These are phyloP conservation scores for Cataglyphis livida DNA, from an alignment of 2,888 invertebrate genomes.

Conservation along the genomic window DNA sequence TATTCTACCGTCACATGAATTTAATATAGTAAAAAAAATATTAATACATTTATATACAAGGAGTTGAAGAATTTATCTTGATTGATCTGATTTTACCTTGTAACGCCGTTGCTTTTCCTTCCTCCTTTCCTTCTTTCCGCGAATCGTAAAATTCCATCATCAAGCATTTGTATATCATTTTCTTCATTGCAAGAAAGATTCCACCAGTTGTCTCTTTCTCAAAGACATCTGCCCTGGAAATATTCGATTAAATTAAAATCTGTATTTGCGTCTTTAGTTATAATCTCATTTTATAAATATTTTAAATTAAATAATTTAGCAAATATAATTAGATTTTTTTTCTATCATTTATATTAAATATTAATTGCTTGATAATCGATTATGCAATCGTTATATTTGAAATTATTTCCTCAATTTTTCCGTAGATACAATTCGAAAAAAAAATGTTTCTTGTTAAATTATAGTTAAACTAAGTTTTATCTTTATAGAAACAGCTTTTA, in stretches of 20 bases:
- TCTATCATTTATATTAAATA: background rate
- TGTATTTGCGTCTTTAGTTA: background rate
- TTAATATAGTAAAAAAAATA: background rate
- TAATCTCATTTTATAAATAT: background rate
- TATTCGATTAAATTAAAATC: background rate
- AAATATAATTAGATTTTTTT: background rate
- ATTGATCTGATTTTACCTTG: background rate
- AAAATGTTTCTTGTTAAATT: background rate
- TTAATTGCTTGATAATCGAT: background rate
- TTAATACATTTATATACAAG: background rate
- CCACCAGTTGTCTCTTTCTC: constrained; percentile 29
- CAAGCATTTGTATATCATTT: constrained; percentile 72
- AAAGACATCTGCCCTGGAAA: background rate
- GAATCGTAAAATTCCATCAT: constrained; percentile 72
- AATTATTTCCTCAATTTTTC: background rate
- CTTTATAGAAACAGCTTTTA: background rate
- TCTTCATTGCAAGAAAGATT: constrained; percentile 61
- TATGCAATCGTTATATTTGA: background rate
- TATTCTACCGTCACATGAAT: background rate
- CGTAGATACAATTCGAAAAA: background rate
- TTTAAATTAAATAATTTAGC: background rate
- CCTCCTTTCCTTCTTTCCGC: constrained; percentile 26
- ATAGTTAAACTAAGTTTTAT: background rate
- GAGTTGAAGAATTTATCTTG: background rate
- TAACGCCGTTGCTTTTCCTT: background rate